These are phyloP conservation scores for Monodelphis domestica DNA, from an alignment of 2,797 vertebrate genomes.

Conservation along the genomic window DNA sequence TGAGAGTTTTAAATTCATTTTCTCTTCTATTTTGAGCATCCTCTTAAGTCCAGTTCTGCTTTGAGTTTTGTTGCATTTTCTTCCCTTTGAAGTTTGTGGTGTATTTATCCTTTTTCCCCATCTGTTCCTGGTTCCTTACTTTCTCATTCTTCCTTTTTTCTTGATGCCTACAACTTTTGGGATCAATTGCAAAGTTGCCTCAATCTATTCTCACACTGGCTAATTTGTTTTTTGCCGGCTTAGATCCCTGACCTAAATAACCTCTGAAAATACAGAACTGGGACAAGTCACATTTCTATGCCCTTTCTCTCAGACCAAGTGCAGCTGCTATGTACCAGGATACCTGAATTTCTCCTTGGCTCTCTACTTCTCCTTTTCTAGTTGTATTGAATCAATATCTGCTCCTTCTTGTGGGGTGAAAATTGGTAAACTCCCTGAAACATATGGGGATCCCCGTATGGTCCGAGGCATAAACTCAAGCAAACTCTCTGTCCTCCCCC, in stretches of 20 bases:
- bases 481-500: not conserved
- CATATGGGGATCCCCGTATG: not conserved
- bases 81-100: slow-evolving; percentile 43
- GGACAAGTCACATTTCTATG: not conserved
- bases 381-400: not conserved
- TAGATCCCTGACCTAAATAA: not conserved
- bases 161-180: not conserved
- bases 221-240: not conserved
- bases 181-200: not conserved
- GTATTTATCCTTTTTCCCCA: not conserved
- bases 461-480: not conserved
- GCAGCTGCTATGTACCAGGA: not conserved
- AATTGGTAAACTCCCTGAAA: not conserved
- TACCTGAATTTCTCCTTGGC: not conserved
- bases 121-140: not conserved
- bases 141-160: too few relatives aligned
- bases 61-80: not conserved
- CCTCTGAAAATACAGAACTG: not conserved
- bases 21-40: not conserved
- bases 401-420: not conserved
- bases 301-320: not conserved
- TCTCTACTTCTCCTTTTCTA: not conserved
- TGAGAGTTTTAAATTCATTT: not conserved
- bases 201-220: not conserved
- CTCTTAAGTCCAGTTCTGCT: not conserved